Conservation (phyloP, 1,140 invertebrate species). For the Drosophila prosaltans region DNA sequence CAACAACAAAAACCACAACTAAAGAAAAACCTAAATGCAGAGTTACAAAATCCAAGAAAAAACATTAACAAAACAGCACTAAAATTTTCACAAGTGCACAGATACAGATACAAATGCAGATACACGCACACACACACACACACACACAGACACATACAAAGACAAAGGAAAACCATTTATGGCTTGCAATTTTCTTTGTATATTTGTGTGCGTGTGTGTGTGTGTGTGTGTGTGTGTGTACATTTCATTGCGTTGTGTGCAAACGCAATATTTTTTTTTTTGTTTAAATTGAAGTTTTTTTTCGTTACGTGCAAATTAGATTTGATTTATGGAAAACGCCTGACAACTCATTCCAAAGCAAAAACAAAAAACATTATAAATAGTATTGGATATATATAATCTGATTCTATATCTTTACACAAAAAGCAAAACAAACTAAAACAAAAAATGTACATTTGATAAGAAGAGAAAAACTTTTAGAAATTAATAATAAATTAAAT, state of each 20-base stretch:
- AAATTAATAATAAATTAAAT: no score
- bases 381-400: not conserved
- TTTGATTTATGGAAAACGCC: conserved; percentile 4
- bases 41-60: conserved; percentile 8
- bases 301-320: conserved; percentile 4
- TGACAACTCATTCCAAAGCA: not conserved
- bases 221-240: conserved; percentile 23
- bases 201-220: not conserved
- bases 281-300: conserved; percentile 12
- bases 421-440: not conserved
- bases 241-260: conserved; percentile 1
- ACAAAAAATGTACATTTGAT: no score
- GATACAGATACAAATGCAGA: conserved; percentile 26
- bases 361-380: not conserved
- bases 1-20: not conserved
- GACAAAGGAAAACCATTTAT: not conserved
- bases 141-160: conserved; percentile 30
- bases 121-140: conserved; percentile 37
- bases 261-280: conserved; percentile 12
- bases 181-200: conserved; percentile 9
- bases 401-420: not conserved
- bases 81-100: conserved; percentile 43
- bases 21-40: conserved; percentile 6
- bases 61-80: conserved; percentile 25
- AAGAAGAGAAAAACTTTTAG: no score